Evolutionary conservation across 2,888 invertebrate genomes (phyloP), one percentile per base, ranked within the genome.

Genomic region (Crematogaster levior): DNA sequence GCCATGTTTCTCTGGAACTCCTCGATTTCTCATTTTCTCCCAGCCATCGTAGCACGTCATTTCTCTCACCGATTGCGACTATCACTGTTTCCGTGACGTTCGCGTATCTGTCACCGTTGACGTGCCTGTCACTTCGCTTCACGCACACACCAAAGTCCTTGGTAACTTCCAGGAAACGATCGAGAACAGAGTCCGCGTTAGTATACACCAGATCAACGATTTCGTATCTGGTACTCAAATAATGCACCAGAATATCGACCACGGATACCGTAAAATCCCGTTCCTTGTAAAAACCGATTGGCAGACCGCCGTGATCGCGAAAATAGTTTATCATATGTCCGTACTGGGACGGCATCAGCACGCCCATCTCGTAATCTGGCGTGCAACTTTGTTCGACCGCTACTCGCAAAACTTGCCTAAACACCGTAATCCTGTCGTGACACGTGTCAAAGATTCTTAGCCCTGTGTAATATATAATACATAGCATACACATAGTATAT

Each of bases 361-460:
- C 84, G 0, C 93, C 94, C 48, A 94, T 86, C 40, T 93, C 93
- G 84, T 94, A 93, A 65, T 91, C 86, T 30, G 91, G 85, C 12
- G 89, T 84, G 84, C 94, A 94, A 27, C 93, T 93, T 37, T 89
- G 84, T 56, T 91, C 91, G 2, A 93, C 90, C 3, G 91, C 90
- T 21, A 90, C 86, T 84, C 90, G 87, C 58, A 94, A 79, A 0
- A 92, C 90, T 81, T 93, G 92, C 81, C 93, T 93, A 88, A 93
- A 93, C 75, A 93, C 93, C 3, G 90, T 89, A 85, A 91, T 87
- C 60, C 91, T 90, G 77, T 94, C 93, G 81, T 92, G 92, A 81
- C 94, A 94, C n/a, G 94, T 94, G 87, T 94, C 94, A 83, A 91
- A 92, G 34, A 94, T 82, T 63, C 92, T 93, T 3, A 94, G 18